Conservation (phyloP, 2,113 vertebrate genomes). For the Antechinus flavipes region DNA sequence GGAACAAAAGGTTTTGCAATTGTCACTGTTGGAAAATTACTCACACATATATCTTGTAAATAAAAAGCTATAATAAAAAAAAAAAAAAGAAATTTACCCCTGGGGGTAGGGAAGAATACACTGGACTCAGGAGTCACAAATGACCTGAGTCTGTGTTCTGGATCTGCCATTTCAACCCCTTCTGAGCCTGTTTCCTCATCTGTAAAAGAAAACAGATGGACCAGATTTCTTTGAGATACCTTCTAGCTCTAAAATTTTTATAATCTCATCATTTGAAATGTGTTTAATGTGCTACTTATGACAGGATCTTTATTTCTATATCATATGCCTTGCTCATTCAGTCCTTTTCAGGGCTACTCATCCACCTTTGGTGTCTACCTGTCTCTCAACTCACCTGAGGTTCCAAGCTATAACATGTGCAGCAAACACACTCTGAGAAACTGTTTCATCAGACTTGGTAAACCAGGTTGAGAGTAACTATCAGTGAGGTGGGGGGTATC, state of each 20-base stretch:
- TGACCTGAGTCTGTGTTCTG: too few species aligned
- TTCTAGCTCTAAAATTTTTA: background rate
- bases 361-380: background rate
- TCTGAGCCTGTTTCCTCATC: background rate
- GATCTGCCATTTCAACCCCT: too few species aligned
- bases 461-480: background rate
- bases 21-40: too few species aligned
- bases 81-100: too few species aligned
- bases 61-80: too few species aligned
- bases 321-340: background rate
- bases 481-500: background rate
- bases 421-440: background rate
- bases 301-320: background rate
- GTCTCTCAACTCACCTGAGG: background rate
- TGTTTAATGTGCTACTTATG: background rate
- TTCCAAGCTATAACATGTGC: background rate
- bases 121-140: too few species aligned
- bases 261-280: background rate
- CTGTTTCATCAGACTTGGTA: background rate
- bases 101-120: too few species aligned
- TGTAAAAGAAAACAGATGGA: background rate
- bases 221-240: background rate
- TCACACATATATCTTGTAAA: too few species aligned
- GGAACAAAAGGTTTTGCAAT: too few species aligned
- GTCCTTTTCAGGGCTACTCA: background rate